Evolutionary conservation across 53 echinoderm and acorn worm species (phyloP).

Genomic region (Hippasteria phrygiana): DNA sequence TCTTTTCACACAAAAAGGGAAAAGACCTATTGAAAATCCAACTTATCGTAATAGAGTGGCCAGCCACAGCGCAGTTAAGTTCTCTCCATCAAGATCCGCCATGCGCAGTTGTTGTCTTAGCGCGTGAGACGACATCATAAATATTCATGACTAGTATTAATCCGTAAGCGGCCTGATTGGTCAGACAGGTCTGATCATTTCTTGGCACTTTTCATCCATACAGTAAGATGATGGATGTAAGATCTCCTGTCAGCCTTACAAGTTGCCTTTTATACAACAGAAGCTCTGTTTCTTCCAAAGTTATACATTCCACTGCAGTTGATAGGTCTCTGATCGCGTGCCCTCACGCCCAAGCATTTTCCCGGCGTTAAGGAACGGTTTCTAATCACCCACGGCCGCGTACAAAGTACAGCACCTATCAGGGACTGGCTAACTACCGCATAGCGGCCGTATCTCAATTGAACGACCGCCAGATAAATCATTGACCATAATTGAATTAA

Average conservation of each 20-base stretch:
- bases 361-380: background rate
- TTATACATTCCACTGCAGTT: background rate
- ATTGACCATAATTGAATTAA: conserved; percentile 21
- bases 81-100: too few relatives aligned
- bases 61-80: too few relatives aligned
- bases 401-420: background rate
- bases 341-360: background rate
- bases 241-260: background rate
- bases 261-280: background rate
- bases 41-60: too few relatives aligned
- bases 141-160: too few relatives aligned
- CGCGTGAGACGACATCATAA: too few relatives aligned
- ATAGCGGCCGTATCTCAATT: conserved; percentile 1
- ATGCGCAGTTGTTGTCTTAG: too few relatives aligned
- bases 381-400: background rate
- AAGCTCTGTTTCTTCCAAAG: background rate
- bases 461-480: background rate
- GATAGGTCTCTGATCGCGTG: background rate
- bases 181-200: too few relatives aligned
- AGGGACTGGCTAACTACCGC: background rate
- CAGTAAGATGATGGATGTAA: background rate
- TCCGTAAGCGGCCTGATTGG: too few relatives aligned
- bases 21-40: too few relatives aligned
- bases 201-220: background rate
- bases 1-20: too few relatives aligned